Evolutionary conservation across 2,888 invertebrate genomes (phyloP), one percentile per base, ranked within the genome.

Genomic region (Drosophila nr. fundita): DNA sequence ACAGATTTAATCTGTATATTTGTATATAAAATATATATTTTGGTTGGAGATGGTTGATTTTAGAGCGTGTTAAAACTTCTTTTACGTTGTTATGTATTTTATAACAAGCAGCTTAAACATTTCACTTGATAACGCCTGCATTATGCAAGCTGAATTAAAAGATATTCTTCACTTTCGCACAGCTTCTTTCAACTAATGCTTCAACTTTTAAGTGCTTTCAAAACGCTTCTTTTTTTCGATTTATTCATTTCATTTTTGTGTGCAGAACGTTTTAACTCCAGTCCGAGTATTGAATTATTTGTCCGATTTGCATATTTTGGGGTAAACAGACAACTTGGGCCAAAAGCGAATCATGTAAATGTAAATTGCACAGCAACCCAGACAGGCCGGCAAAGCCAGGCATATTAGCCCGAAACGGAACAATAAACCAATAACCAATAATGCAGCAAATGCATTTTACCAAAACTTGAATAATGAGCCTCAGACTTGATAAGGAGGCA

Each of bases 351-450:
- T 77, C 66, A 71, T 64, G 59, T 45, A 76, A 63, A 71, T 76
- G 54, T 40, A 76, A 70, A 71, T 76, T 58, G n/a, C 10, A 7
- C 21, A 27, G 36, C 45, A 45, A 15, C 15, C 24, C 24, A 24
- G 15, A 15, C 21, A 24, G 45, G 21, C 24, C 24, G 24, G 4
- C 45, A 45, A 4, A 29, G 36, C n/a, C 58, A 40, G 68, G 34
- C 32, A 27, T 52, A 38, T 66, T 42, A 34, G 30, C 13, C 30
- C 13, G 65, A 55, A 38, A 36, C 50, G 57, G 67, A 62, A 63
- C 77, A 72, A 68, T 76, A 80, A 76, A 68, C 77, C 82, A 78
- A 81, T 81, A 69, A 54, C 77, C 78, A 78, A 78, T 78, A 61
- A 45, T 78, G 73, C 68, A 58, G 65, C 57, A 70, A 74, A 60